Conservation (phyloP, 2,113 vertebrate species). For the Laticauda laticaudata region DNA sequence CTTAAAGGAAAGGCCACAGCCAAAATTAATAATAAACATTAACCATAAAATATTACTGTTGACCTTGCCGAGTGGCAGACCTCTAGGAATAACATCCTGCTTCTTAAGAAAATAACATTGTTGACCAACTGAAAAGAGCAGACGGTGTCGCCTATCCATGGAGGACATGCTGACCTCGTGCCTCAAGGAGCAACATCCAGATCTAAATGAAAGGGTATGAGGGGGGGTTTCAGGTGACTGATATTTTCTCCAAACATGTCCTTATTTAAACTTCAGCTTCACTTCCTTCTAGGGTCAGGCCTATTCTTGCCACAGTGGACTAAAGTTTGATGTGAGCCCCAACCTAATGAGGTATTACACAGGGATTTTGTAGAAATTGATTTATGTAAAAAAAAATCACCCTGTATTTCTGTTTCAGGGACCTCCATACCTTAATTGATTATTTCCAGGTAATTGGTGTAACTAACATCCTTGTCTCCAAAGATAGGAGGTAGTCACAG, state of each 20-base stretch:
- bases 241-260: constrained; percentile 26
- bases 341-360: neutral
- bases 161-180: constrained; percentile 51
- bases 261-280: neutral
- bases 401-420: neutral
- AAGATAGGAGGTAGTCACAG: neutral
- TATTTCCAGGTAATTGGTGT: neutral
- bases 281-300: neutral
- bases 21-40: constrained; percentile 71
- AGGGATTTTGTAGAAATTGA: neutral
- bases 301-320: constrained; percentile 11
- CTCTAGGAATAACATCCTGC: constrained; percentile 72
- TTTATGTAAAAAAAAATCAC: neutral
- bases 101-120: constrained; percentile 70
- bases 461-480: neutral
- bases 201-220: constrained; percentile 40
- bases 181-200: constrained; percentile 52
- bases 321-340: neutral
- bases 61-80: constrained; percentile 65
- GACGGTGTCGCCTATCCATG: constrained; percentile 48
- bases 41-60: constrained; percentile 66
- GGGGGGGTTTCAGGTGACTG: constrained; percentile 17
- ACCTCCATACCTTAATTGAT: neutral
- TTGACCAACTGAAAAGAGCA: constrained; percentile 57
- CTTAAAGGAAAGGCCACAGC: constrained; percentile 64